A percentile compares a stretch with the other conserved stretches of the same genome.
Conservation (phyloP, 2,888 invertebrate genomes). For the Ditula angustiorana region DNA sequence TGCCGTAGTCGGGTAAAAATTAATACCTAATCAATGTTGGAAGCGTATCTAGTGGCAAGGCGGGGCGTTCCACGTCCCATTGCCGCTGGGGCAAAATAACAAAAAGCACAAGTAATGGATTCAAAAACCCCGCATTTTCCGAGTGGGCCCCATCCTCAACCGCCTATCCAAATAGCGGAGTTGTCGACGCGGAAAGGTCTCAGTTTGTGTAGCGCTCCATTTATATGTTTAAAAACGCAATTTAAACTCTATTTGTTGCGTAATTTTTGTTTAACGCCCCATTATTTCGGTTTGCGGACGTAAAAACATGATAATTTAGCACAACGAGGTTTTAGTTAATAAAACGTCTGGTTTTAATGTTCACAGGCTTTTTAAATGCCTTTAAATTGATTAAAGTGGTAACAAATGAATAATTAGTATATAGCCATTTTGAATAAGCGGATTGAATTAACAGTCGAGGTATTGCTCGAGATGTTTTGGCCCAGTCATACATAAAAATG, state of each 20-base stretch:
- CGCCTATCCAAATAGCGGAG: conserved; percentile 10
- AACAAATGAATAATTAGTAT: no score
- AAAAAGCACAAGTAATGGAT: neutral
- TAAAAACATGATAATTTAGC: neutral
- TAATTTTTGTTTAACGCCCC: conserved; percentile 17
- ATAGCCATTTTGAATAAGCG: no score
- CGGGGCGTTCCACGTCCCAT: no score
- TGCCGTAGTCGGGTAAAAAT: no score
- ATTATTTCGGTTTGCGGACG: conserved; percentile 18
- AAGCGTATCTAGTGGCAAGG: no score
- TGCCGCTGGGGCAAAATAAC: neutral
- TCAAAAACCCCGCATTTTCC: neutral
- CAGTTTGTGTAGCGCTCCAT: conserved; percentile 11
- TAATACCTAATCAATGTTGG: no score
- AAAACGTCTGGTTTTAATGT: neutral
- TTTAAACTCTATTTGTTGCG: conserved; percentile 18
- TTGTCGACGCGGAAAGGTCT: neutral
- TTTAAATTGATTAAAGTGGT: no score
- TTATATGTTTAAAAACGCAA: conserved; percentile 28
- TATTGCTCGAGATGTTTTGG: no score
- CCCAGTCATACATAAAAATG: no score
- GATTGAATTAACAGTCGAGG: no score
- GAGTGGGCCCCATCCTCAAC: no score
- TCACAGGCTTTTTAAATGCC: neutral
- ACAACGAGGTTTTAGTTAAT: neutral